Base-by-base conservation (phyloP, 2,888 invertebrate species). In the Ectropis crepuscularia region DNA sequence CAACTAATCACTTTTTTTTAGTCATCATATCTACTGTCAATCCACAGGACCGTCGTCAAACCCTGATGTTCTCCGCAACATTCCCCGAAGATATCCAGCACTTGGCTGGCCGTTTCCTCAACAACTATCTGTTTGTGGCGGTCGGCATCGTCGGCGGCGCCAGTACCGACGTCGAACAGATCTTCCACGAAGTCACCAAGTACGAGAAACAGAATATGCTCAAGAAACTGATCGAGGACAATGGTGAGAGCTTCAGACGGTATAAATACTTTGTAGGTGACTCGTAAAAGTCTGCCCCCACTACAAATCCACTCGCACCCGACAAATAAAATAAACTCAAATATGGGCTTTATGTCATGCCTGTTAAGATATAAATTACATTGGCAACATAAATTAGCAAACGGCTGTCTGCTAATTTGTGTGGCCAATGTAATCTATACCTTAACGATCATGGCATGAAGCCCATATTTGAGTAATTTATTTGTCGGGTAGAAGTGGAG, bases 61-160 rank as follows among this genome's bases (percentile, higher is more conserved):
- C 99, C 0, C 95, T 99, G 38, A 99, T 99, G 99, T 99, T 99
- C 92, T 99, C 99, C 11, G 99, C 99, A 4, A 99, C 99, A 10
- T 99, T 99, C 93, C 99, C 99, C 0, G 98, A 98, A 82, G 99
- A 99, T 83, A 99, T 99, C 77, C 99, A 99, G 86, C 93, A 94
- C 49, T 86, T 98, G 70, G 98, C 98, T 0, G 94, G 94, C 0
- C 94, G 96, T 54, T 98, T 97, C 83, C 89, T 99, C 11, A 92
- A 94, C 69, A 87, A 91, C 74, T 98, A 99, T 81, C 81, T 98
- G n/a, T 99, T 98, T 80, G 94, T 99, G 6, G 95, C 97, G 0
- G 96, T 99, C 12, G 99, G 99, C 48, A 95, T 97, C 8, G 96
- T 99, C 0, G 99, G 99, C 0, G 97, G 98, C 0, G 99, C 99